A percentile compares a stretch with the other conserved stretches of the same genome.
Conservation (phyloP, 2,113 vertebrate species). For the Glareola pratincola region DNA sequence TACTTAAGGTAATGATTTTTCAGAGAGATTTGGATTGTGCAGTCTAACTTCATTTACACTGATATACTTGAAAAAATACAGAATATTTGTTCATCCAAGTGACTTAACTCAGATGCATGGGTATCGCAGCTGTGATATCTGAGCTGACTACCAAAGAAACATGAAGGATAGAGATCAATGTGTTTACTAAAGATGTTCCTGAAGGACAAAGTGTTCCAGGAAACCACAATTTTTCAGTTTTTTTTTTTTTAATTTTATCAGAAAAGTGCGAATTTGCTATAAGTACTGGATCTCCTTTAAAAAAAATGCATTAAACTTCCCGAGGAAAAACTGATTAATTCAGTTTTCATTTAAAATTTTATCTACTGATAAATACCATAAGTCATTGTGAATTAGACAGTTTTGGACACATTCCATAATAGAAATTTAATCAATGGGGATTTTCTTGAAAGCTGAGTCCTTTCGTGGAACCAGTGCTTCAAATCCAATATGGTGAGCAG, state of each 20-base stretch:
- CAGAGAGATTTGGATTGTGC: neutral
- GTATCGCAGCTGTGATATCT: neutral
- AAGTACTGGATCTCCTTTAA: neutral
- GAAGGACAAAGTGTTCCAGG: neutral
- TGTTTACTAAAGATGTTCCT: neutral
- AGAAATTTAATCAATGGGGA: neutral
- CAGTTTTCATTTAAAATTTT: neutral
- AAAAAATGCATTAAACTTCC: neutral
- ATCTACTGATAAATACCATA: neutral
- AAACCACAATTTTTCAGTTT: neutral
- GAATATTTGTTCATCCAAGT: neutral
- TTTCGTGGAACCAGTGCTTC: neutral
- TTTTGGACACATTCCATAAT: neutral
- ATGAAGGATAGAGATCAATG: neutral
- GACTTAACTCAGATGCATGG: neutral
- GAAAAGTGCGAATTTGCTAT: neutral
- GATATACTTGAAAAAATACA: neutral
- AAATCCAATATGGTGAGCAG: neutral
- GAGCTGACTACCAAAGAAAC: neutral
- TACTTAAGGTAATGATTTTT: neutral
- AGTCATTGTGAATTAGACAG: neutral
- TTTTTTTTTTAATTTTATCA: neutral
- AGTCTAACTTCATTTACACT: neutral
- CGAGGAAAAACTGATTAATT: neutral
- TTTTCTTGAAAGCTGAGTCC: neutral